These are phyloP conservation scores for Latrodectus hesperus DNA, from an alignment of 2,888 invertebrate species.

Conservation along the genomic window DNA sequence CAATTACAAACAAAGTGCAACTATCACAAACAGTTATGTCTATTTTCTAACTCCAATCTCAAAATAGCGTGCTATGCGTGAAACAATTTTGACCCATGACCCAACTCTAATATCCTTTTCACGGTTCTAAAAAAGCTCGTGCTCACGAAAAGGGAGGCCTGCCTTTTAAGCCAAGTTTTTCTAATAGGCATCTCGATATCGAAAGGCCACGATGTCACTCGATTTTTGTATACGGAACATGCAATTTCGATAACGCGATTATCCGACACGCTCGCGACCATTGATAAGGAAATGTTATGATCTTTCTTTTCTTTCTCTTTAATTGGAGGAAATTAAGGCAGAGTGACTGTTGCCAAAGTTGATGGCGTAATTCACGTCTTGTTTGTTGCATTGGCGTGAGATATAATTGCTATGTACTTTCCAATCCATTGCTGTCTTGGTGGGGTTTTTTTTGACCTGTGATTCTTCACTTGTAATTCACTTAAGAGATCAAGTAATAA, in stretches of 20 bases:
- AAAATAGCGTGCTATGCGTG: neutral
- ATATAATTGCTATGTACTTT: too few species aligned
- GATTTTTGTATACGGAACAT: neutral
- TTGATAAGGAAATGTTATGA: too few species aligned
- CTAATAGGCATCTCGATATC: neutral
- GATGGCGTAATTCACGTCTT: neutral
- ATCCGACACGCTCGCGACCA: neutral
- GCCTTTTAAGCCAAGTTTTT: neutral
- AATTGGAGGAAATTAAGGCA: neutral
- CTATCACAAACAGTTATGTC: too few species aligned
- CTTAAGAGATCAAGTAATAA: too few species aligned
- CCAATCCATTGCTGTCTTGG: too few species aligned
- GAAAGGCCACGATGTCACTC: neutral
- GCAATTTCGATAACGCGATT: neutral
- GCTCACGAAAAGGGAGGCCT: neutral
- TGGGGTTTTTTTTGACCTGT: too few species aligned
- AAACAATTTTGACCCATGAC: neutral
- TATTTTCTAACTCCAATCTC: too few species aligned
- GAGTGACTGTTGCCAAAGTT: neutral
- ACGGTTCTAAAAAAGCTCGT: neutral
- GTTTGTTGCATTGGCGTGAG: neutral
- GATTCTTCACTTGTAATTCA: too few species aligned
- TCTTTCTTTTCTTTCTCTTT: neutral
- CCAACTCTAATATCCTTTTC: constrained; percentile 1
- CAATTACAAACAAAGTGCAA: too few species aligned